phyloP scores from a whole-genome alignment of 2,113 vertebrate species.

The Hypomesus transpacificus region DNA sequence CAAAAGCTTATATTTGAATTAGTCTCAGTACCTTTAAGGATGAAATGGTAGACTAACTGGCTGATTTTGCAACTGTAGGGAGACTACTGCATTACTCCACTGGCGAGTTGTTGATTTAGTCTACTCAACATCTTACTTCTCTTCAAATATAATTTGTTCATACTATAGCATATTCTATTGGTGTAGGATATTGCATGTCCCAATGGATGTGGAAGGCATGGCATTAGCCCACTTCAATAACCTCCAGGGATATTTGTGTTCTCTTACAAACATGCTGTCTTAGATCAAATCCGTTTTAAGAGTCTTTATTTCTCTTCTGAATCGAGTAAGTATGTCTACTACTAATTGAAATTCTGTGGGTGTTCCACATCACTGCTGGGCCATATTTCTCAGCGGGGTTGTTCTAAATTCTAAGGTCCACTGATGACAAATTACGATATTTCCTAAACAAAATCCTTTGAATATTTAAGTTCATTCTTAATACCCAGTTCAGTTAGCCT shows the following conservation, averaged over 20 bases:
- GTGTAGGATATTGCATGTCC: constrained; percentile 25
- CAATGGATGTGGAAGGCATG: constrained; percentile 44
- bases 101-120: neutral
- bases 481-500: neutral
- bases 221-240: constrained; percentile 34
- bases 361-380: constrained; percentile 23
- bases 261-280: constrained; percentile 29
- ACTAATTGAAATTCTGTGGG: constrained; percentile 44
- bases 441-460: neutral
- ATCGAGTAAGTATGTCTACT: constrained; percentile 11
- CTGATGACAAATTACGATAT: constrained; percentile 35
- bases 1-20: neutral
- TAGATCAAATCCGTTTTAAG: neutral
- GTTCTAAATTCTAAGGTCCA: constrained; percentile 26
- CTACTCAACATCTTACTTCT: neutral
- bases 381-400: constrained; percentile 17
- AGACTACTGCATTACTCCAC: constrained; percentile 1
- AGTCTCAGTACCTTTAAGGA: too few relatives aligned
- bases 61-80: too few relatives aligned
- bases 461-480: neutral
- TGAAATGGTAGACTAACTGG: too few relatives aligned
- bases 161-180: constrained; percentile 16
- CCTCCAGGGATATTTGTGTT: constrained; percentile 18
- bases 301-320: constrained; percentile 25
- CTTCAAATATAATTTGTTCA: constrained; percentile 1